phyloP scores from a whole-genome alignment of 2,797 vertebrate genomes.

The Crocodylus rhombifer region DNA sequence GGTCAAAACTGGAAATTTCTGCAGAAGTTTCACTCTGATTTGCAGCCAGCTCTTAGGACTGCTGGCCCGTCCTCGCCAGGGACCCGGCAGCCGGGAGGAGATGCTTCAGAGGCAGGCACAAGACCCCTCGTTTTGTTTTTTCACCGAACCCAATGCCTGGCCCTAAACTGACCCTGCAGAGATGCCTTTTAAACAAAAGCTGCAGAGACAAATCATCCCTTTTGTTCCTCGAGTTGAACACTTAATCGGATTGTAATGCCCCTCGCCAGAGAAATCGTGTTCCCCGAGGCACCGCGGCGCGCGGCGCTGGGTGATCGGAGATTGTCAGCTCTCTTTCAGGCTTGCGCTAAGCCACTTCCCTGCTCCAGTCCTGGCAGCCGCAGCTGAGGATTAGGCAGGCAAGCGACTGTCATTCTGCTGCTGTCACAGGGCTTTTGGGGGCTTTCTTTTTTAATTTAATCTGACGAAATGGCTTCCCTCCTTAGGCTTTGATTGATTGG shows the following conservation, averaged over 20 bases:
- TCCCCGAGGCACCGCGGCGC: background rate
- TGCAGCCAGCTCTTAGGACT: background rate
- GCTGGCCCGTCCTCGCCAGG: background rate
- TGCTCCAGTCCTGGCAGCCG: background rate
- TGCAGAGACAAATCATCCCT: accelerated
- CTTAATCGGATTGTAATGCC: conserved; percentile 29
- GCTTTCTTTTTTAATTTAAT: background rate
- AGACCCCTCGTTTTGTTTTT: background rate
- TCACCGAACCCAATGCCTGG: background rate
- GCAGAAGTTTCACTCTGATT: background rate
- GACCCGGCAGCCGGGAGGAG: background rate
- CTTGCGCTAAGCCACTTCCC: background rate
- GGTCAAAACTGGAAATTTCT: too few relatives aligned
- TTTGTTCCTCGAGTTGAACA: background rate
- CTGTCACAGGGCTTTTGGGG: background rate
- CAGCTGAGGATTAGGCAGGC: conserved; percentile 37
- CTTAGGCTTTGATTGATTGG: background rate
- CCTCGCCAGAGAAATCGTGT: background rate
- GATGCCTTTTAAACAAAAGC: background rate
- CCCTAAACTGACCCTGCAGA: background rate
- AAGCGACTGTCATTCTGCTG: conserved; percentile 36
- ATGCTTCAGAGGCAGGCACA: background rate
- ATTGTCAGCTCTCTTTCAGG: conserved; percentile 25
- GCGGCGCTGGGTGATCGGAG: conserved; percentile 7
- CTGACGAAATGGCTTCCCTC: conserved; percentile 5